Percentiles rank a stretch among this genome's conserved stretches.
Conservation (phyloP, 1,140 invertebrate species). For the Daktulosphaira vitifoliae region DNA sequence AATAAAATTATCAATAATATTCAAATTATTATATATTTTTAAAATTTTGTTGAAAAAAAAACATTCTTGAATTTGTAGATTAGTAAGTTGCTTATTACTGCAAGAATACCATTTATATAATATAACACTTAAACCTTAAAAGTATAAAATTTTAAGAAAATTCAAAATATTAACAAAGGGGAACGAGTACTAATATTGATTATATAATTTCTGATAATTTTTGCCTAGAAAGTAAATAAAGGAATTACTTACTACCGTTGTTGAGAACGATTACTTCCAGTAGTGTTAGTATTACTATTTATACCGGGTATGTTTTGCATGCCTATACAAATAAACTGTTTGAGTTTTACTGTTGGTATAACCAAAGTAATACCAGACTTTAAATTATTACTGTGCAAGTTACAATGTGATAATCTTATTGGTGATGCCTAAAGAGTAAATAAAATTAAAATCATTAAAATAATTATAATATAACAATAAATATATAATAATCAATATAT, state of each 20-base stretch:
- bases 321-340: constrained; percentile 58
- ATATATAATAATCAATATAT: too few species aligned
- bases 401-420: constrained; percentile 79
- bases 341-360: constrained; percentile 64
- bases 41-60: background rate
- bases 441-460: background rate
- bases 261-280: constrained; percentile 48
- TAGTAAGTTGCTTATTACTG: too few species aligned
- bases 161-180: too few species aligned
- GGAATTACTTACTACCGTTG: constrained; percentile 35
- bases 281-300: constrained; percentile 51
- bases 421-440: constrained; percentile 58
- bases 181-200: too few species aligned
- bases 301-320: constrained; percentile 38
- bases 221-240: too few species aligned
- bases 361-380: constrained; percentile 82
- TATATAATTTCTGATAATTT: too few species aligned
- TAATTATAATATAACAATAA: background rate
- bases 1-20: constrained; percentile 1
- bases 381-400: constrained; percentile 84
- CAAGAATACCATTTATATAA: too few species aligned
- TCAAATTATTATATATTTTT: background rate
- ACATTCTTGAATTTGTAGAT: too few species aligned
- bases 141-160: background rate
- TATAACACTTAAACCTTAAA: too few species aligned